phyloP scores from a whole-genome alignment of 2,888 invertebrate genomes.

The Aspidapion aeneum region DNA sequence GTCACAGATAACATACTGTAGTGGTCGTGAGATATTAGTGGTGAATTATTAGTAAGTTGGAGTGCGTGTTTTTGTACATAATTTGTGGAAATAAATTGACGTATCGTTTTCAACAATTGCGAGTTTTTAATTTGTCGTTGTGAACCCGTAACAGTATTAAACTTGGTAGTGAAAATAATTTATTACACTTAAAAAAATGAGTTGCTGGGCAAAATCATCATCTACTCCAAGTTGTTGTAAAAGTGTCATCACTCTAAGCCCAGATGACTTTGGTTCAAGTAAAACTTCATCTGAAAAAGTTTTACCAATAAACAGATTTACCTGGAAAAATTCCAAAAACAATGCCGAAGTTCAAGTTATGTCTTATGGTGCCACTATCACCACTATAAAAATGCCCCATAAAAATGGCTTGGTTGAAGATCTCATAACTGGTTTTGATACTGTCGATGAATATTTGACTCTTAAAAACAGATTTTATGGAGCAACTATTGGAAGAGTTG shows the following conservation, averaged over 20 bases:
- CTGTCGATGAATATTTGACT: constrained; percentile 55
- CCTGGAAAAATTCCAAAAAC: constrained; percentile 63
- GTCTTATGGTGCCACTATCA: constrained; percentile 84
- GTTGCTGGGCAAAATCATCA: too few relatives aligned
- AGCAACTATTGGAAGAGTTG: constrained; percentile 81
- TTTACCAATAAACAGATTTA: constrained; percentile 57
- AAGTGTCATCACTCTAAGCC: background rate
- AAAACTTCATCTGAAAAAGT: constrained; percentile 38
- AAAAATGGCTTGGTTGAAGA: constrained; percentile 69
- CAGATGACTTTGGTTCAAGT: constrained; percentile 39
- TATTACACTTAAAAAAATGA: too few relatives aligned
- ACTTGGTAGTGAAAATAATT: too few relatives aligned
- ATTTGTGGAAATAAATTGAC: too few relatives aligned
- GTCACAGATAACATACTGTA: too few relatives aligned
- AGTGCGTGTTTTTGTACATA: too few relatives aligned
- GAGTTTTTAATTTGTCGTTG: too few relatives aligned
- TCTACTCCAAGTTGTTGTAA: too few relatives aligned
- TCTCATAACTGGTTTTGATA: constrained; percentile 79
- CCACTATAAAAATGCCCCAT: constrained; percentile 74
- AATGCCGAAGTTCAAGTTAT: constrained; percentile 67
- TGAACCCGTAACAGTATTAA: too few relatives aligned
- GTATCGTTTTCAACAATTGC: too few relatives aligned
- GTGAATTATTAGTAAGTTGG: too few relatives aligned
- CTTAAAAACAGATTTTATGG: constrained; percentile 71
- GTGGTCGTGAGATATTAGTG: too few relatives aligned